Evolutionary conservation across 1,140 invertebrate genomes (phyloP), one percentile per base, ranked within the genome.

Genomic region (Ceratina australensis): DNA sequence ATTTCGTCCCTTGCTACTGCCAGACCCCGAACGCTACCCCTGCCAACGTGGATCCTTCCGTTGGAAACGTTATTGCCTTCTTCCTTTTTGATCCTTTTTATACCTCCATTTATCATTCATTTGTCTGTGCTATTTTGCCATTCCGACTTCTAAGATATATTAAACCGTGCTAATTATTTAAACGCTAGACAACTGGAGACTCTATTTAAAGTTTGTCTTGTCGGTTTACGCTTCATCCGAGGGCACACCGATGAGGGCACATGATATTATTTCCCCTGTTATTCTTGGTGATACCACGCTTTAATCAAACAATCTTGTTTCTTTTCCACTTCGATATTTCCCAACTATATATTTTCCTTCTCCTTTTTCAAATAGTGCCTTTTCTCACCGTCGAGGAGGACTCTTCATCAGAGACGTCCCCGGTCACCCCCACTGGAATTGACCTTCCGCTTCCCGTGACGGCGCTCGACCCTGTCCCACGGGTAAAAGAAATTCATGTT

Each of bases 1-100:
- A 89, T 82, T 86, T 86, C 84, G 75, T 79, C 79, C 82, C 82
- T 72, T 68, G n/a, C 56, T n/a, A n/a, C n/a, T 71, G 33, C 54
- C 75, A 67, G 67, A 61, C 52, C 33, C 33, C 33, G 65, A 65
- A 59, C 66, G 64, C 61, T 71, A 52, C n/a, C 49, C 71, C 24
- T 18, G 33, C 61, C 56, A 57, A 33, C 66, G 16, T 42, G 50
- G 26, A 65, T 72, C 47, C 56, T 65, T 68, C 20, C 15, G 71
- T 57, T 49, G 28, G 26, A 78, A 59, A 69, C 24, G 33, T 71
- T 80, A 63, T 64, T 69, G 57, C 73, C 49, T 50, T n/a, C 42
- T 49, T 50, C 18, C 20, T 47, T 63, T 54, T 49, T 79, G 72
- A 59, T 54, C 61, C 63, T 61, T 67, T 59, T 26, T 59, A 56